Evolutionary conservation across 2,113 vertebrate species (phyloP).

Genomic region (Mormoops blainvillei): DNA sequence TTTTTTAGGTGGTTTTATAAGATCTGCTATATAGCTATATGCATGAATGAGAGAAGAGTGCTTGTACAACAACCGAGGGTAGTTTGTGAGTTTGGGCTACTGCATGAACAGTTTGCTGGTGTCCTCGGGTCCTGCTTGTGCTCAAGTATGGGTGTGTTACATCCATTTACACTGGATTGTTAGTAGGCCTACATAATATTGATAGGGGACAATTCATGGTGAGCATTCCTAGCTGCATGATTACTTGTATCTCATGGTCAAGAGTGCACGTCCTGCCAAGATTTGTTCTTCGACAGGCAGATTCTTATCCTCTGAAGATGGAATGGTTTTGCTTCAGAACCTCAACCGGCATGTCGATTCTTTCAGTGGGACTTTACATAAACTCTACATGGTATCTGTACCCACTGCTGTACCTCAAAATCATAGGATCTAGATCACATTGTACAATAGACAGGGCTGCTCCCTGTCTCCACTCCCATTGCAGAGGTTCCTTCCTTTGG

Average conservation of each 20-base stretch:
- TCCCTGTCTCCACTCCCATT: too few species aligned
- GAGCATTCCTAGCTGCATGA: background rate
- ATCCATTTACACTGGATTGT: background rate
- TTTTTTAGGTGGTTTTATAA: background rate
- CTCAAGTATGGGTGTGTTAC: background rate
- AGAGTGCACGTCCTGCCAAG: background rate
- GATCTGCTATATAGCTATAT: background rate
- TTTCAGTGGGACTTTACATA: background rate
- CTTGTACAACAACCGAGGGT: background rate
- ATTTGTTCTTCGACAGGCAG: background rate
- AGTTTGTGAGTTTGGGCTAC: background rate
- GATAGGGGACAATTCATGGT: background rate
- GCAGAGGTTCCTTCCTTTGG: background rate
- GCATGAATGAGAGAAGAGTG: background rate
- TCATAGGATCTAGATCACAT: background rate
- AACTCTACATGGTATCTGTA: background rate
- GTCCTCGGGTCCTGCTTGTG: background rate
- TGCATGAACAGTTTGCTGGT: background rate
- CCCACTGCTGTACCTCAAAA: background rate
- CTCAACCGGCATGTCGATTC: background rate
- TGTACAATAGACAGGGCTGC: background rate
- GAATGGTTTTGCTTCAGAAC: background rate
- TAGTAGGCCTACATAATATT: background rate
- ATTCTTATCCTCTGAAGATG: background rate
- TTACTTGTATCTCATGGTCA: background rate